Percentiles rank a stretch among this genome's conserved stretches.
These are phyloP conservation scores for Rhinogobius similis DNA, from an alignment of 2,113 vertebrate species.

Conservation along the genomic window DNA sequence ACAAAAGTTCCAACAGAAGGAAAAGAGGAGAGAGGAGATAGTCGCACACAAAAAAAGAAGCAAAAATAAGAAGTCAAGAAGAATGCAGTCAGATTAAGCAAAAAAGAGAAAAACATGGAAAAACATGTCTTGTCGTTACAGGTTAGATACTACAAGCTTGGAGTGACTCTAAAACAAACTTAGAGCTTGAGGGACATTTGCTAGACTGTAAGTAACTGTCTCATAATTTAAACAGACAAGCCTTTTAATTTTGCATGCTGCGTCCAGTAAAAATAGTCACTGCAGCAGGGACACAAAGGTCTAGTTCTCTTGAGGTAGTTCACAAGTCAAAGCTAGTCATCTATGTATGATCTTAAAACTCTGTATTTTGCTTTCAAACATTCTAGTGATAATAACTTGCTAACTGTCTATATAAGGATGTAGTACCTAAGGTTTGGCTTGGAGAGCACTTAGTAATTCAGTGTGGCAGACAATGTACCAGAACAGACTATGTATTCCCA, in stretches of 20 bases:
- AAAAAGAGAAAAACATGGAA: conserved; percentile 8
- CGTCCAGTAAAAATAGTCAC: conserved; percentile 44
- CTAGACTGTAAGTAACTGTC: conserved; percentile 12
- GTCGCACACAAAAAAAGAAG: not conserved
- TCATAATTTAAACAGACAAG: conserved; percentile 51
- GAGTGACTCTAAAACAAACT: conserved; percentile 5
- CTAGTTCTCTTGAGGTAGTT: not conserved
- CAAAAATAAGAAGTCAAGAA: not conserved
- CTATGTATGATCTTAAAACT: too few species aligned
- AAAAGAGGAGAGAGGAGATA: not conserved
- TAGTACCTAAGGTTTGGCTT: too few species aligned
- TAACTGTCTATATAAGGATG: too few species aligned
- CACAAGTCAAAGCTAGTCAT: not conserved
- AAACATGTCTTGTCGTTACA: conserved; percentile 5
- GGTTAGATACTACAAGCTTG: not conserved
- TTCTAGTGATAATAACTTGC: too few species aligned
- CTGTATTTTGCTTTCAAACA: too few species aligned
- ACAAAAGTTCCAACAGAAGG: not conserved
- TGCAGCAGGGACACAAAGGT: not conserved
- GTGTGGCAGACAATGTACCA: too few species aligned
- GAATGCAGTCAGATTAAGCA: not conserved
- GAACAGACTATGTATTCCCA: too few species aligned
- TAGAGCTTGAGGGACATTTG: conserved; percentile 9
- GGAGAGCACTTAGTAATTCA: too few species aligned
- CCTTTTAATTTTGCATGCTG: conserved; percentile 48